phyloP scores from a whole-genome alignment of 2,797 vertebrate genomes.

The Pelodytes ibericus region DNA sequence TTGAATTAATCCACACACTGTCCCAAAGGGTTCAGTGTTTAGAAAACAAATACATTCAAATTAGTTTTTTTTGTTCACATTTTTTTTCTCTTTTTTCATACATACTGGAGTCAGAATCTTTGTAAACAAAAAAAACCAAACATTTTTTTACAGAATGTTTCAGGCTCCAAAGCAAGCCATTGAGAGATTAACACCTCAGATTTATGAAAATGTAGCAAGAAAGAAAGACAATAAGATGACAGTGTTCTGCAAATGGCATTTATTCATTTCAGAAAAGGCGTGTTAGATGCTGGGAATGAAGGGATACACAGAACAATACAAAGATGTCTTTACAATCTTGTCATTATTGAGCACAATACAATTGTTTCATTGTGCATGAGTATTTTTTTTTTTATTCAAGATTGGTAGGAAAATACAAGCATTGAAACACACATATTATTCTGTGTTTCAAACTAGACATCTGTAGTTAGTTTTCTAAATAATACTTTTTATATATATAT shows the following conservation, averaged over 20 bases:
- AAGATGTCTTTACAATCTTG: constrained; percentile 83
- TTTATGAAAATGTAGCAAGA: constrained; percentile 87
- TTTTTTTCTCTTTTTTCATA: constrained; percentile 68
- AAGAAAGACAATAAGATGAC: constrained; percentile 87
- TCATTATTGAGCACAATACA: constrained; percentile 92
- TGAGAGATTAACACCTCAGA: constrained; percentile 90
- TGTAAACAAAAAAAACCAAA: constrained; percentile 67
- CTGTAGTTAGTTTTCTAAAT: constrained; percentile 70
- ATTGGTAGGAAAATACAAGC: constrained; percentile 81
- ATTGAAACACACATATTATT: constrained; percentile 73
- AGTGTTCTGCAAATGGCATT: constrained; percentile 82
- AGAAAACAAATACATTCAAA: constrained; percentile 70
- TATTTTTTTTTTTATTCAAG: constrained; percentile 62
- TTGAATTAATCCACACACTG: constrained; percentile 59
- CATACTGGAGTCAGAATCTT: constrained; percentile 60
- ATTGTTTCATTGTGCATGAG: constrained; percentile 85
- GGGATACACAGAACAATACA: constrained; percentile 84
- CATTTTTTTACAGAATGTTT: constrained; percentile 80
- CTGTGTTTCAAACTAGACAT: constrained; percentile 75
- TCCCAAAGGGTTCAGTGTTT: constrained; percentile 65
- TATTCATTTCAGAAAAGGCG: constrained; percentile 83
- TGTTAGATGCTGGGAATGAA: constrained; percentile 80
- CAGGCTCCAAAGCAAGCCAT: constrained; percentile 76
- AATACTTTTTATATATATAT: constrained; percentile 36
- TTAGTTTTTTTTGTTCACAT: neutral